These are phyloP conservation scores for Sinhomidia bicolor DNA, from an alignment of 2,888 invertebrate genomes.

Conservation along the genomic window DNA sequence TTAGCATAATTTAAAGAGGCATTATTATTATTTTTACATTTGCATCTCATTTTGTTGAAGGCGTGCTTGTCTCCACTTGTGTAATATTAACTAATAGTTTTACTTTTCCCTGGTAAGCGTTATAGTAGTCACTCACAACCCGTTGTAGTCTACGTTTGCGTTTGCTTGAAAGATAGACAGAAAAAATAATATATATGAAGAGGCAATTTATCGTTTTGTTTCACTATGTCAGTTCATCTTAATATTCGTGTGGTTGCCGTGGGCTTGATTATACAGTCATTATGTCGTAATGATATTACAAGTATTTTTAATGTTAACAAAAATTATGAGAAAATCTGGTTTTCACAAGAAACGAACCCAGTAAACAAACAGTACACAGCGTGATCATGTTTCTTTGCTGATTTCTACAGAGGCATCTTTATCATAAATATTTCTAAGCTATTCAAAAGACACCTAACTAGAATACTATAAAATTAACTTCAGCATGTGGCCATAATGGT, in stretches of 20 bases:
- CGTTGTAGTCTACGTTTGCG: too few species aligned
- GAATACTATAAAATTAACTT: background rate
- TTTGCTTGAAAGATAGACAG: background rate
- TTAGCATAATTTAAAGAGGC: background rate
- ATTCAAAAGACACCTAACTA: too few species aligned
- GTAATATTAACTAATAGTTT: too few species aligned
- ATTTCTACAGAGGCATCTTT: background rate
- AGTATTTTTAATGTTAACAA: slow-evolving; percentile 45
- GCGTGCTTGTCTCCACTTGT: background rate
- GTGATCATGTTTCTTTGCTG: slow-evolving; percentile 3
- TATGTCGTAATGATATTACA: slow-evolving; percentile 55
- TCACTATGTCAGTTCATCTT: background rate
- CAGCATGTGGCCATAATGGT: background rate
- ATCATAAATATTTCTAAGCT: too few species aligned
- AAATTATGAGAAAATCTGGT: slow-evolving; percentile 54
- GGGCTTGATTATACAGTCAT: slow-evolving; percentile 36
- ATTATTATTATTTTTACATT: slow-evolving; percentile 6
- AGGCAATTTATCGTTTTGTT: slow-evolving; percentile 17
- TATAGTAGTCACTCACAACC: too few species aligned
- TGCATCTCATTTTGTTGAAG: slow-evolving; percentile 16
- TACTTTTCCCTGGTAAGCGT: too few species aligned
- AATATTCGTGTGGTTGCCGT: slow-evolving; percentile 11
- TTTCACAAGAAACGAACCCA: slow-evolving; percentile 35
- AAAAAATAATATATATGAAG: background rate
- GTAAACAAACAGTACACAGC: slow-evolving; percentile 12